Conservation (phyloP, 1,140 invertebrate species). For the Trichonephila clavipes region DNA sequence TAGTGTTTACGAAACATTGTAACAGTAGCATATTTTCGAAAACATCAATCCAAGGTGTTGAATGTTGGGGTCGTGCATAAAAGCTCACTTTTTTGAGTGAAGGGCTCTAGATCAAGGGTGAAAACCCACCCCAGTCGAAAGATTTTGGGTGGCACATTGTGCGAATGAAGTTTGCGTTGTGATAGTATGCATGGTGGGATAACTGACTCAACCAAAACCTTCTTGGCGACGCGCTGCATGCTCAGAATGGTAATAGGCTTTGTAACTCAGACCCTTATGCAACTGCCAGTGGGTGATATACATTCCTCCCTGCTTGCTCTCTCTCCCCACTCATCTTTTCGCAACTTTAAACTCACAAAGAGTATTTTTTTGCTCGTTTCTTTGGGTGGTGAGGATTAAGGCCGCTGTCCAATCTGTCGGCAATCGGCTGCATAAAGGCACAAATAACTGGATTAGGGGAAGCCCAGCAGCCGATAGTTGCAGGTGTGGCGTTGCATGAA, state of each 20-base stretch:
- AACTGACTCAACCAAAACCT: too few relatives aligned
- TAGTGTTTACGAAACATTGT: slow-evolving; percentile 27
- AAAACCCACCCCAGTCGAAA: slow-evolving; percentile 63
- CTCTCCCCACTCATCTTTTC: slow-evolving; percentile 53
- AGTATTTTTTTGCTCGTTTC: slow-evolving; percentile 66
- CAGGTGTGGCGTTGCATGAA: slow-evolving; percentile 72
- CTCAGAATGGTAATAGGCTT: slow-evolving; percentile 61
- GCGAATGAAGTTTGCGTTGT: slow-evolving; percentile 24
- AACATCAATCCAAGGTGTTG: neutral
- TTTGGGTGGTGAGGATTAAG: slow-evolving; percentile 69
- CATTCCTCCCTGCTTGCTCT: neutral
- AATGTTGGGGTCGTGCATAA: slow-evolving; percentile 7
- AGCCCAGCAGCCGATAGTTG: slow-evolving; percentile 62
- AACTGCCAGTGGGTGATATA: slow-evolving; percentile 61
- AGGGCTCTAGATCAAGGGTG: slow-evolving; percentile 56
- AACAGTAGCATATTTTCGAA: neutral
- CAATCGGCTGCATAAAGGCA: slow-evolving; percentile 76
- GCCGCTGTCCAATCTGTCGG: slow-evolving; percentile 74
- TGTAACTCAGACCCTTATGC: slow-evolving; percentile 68
- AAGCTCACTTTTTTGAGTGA: slow-evolving; percentile 2
- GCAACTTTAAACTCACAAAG: slow-evolving; percentile 75
- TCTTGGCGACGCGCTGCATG: slow-evolving; percentile 46
- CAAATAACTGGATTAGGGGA: slow-evolving; percentile 77
- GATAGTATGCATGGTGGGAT: slow-evolving; percentile 33
- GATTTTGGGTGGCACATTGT: slow-evolving; percentile 72